Conservation (phyloP, 1,140 invertebrate genomes). For the Papilio xuthus region DNA sequence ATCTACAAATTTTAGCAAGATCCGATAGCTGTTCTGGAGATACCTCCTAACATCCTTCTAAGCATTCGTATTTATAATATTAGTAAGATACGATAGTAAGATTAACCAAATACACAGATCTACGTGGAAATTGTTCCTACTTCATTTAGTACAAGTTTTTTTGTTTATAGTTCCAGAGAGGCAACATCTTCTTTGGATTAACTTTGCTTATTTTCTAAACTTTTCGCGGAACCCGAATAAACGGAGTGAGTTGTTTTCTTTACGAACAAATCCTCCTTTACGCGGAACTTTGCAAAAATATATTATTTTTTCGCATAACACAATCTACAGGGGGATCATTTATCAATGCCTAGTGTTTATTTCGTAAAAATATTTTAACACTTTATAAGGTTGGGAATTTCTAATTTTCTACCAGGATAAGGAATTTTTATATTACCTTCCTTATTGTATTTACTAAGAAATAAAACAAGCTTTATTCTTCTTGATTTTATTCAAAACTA, state of each 20-base stretch:
- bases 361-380: constrained; percentile 12
- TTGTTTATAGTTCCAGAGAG: neutral
- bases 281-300: constrained; percentile 10
- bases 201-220: constrained; percentile 15
- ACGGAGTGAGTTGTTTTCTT: neutral
- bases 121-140: neutral
- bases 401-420: neutral
- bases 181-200: neutral
- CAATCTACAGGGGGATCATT: neutral
- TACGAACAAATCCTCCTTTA: neutral
- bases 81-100: too few species aligned
- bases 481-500: too few species aligned
- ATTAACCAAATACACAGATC: neutral
- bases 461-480: too few species aligned
- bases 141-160: neutral
- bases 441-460: neutral
- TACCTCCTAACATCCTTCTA: too few species aligned
- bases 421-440: neutral
- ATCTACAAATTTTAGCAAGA: too few species aligned
- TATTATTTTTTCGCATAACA: constrained; percentile 1
- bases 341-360: constrained; percentile 19
- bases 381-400: neutral
- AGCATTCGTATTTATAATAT: too few species aligned
- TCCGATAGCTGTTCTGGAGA: too few species aligned
- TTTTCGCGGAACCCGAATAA: neutral